Base-by-base conservation (phyloP, 2,113 vertebrate genomes). In the Ageneiosus marmoratus region DNA sequence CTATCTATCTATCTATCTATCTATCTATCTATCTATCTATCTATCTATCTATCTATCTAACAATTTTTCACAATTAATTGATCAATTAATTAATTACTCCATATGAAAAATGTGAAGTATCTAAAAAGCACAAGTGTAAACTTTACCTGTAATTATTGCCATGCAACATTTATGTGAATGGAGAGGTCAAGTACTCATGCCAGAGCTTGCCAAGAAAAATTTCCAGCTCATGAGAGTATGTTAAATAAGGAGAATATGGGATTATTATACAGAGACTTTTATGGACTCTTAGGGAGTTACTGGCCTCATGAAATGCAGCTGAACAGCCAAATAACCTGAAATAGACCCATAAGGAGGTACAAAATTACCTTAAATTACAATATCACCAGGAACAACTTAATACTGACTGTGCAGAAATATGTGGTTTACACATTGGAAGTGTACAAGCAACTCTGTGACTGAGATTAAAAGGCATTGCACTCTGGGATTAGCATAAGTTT, bases 221-320 rank as follows among this genome's bases (percentile, higher is more conserved):
- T 41, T 70, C 67, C 67, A 70, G 11, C 37, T 70, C 67, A 44
- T 44, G 65, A 1, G 9, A 69, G 20, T 22, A 6, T 70, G 37
- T 46, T 44, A 44, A 70, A 70, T 37, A 46, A n/a, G 67, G 3
- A 44, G 46, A 51, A 74, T 74, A 50, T 13, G 2, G 70, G 0
- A 50, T 51, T 2, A 74, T 74, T 29, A 74, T n/a, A 27, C n/a
- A 29, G 12, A 18, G 70, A 18, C 7, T 4, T 44, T 73, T 18
- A 50, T 48, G 44, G 46, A 74, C 46, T 74, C n/a, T 50, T 74
- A 51, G 70, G 13, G n/a, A 74, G 70, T 29, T 73, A 18, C n/a
- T 50, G 44, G 5, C 10, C 41, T 46, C 1, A n/a, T 70, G 41
- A 70, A 46, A 46, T n/a, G 41, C 22, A 70, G 1, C 37, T 24